Evolutionary conservation across 2,888 invertebrate genomes (phyloP).

Genomic region (Teleiodes luculella): DNA sequence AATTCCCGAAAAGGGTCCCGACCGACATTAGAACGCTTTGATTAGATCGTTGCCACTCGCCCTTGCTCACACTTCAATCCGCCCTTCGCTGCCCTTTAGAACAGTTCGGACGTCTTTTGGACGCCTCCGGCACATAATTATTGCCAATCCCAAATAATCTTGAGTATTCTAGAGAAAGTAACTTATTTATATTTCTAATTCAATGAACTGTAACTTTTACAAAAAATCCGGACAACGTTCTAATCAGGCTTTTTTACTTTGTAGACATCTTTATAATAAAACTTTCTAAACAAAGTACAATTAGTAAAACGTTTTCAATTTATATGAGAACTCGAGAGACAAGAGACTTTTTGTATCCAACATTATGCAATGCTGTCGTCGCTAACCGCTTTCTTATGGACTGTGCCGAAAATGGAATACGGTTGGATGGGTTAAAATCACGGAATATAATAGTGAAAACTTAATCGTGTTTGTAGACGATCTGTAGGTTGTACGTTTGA

Average conservation of each 20-base stretch:
- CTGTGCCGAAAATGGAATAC: no score
- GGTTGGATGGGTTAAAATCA: no score
- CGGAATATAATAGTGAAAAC: no score
- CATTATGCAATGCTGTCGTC: no score
- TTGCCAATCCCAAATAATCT: no score
- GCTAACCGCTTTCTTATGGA: no score
- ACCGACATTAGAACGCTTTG: constrained; percentile 39
- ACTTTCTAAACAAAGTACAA: not conserved
- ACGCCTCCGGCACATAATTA: constrained; percentile 20
- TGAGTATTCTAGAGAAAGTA: no score
- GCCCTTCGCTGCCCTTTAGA: constrained; percentile 17
- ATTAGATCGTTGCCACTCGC: constrained; percentile 51
- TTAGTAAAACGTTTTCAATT: not conserved
- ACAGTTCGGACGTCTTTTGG: constrained; percentile 15
- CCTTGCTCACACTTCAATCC: constrained; percentile 27
- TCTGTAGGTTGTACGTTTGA: no score
- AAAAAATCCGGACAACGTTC: not conserved
- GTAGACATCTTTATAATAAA: not conserved
- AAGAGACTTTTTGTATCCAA: no score
- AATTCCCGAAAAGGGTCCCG: constrained; percentile 39
- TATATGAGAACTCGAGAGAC: not conserved
- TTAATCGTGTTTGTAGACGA: no score
- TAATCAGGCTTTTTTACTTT: not conserved
- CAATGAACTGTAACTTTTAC: constrained; percentile 6
- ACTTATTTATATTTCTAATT: no score